Percentiles rank a stretch among this genome's conserved stretches.
phyloP scores from a whole-genome alignment of 2,888 invertebrate genomes.

The Lasioglossum morio region DNA sequence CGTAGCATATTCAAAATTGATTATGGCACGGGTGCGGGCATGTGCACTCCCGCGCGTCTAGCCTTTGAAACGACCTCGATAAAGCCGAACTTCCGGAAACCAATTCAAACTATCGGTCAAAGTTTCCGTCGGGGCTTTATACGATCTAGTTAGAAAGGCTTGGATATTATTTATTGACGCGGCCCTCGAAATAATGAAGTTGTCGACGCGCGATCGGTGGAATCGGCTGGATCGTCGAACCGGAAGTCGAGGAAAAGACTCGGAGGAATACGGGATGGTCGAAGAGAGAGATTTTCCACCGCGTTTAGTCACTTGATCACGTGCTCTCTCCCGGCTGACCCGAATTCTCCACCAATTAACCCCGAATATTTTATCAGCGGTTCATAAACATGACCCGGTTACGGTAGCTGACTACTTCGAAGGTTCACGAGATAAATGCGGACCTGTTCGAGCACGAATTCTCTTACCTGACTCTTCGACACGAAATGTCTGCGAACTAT shows the following conservation, averaged over 20 bases:
- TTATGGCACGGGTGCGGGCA: constrained; percentile 11
- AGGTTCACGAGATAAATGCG: not conserved
- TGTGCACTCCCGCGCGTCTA: not conserved
- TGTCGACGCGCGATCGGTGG: not conserved
- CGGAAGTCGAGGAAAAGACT: not conserved
- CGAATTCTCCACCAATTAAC: constrained; percentile 67
- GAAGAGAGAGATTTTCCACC: constrained; percentile 21
- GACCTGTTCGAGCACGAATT: constrained; percentile 1
- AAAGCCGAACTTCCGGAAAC: constrained; percentile 48
- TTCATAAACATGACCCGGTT: constrained; percentile 31
- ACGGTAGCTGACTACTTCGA: constrained; percentile 19
- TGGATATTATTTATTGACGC: constrained; percentile 19
- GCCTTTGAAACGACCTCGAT: constrained; percentile 39
- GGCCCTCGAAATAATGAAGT: not conserved
- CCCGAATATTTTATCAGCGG: constrained; percentile 63
- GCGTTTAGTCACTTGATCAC: constrained; percentile 53
- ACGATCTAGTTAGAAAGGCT: not conserved
- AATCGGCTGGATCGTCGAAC: not conserved
- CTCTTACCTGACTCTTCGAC: not conserved
- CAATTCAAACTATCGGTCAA: constrained; percentile 51
- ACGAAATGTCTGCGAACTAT: not conserved
- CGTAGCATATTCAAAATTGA: constrained; percentile 47
- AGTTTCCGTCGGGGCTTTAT: constrained; percentile 25
- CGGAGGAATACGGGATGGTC: not conserved
- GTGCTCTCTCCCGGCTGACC: constrained; percentile 61